These are phyloP conservation scores for Penaeus indicus DNA, from an alignment of 1,140 invertebrate genomes.

Conservation along the genomic window DNA sequence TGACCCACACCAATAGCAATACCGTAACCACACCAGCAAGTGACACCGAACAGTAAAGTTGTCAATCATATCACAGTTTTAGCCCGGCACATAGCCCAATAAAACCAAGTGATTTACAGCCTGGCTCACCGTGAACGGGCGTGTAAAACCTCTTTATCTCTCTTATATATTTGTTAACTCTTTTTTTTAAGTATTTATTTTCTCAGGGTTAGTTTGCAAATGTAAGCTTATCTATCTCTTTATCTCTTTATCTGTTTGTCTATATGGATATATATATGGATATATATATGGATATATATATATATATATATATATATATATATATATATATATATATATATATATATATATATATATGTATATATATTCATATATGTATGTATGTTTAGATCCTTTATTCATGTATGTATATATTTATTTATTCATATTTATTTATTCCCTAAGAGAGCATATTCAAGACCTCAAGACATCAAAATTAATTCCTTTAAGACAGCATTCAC, in stretches of 20 bases:
- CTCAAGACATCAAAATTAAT: too few species aligned
- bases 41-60: too few species aligned
- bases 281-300: conserved; percentile 29
- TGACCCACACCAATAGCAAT: not conserved
- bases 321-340: not conserved
- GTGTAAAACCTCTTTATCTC: too few species aligned
- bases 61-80: too few species aligned
- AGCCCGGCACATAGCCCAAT: too few species aligned
- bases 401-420: not conserved
- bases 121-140: too few species aligned
- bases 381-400: not conserved
- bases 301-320: conserved; percentile 22
- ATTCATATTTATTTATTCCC: not conserved
- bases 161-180: too few species aligned
- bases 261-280: conserved; percentile 28
- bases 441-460: too few species aligned
- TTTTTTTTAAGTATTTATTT: too few species aligned
- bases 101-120: too few species aligned
- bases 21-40: too few species aligned
- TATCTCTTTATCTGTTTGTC: conserved; percentile 38
- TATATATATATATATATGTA: not conserved
- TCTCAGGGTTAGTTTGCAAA: not conserved
- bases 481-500: too few species aligned
- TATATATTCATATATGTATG: not conserved
- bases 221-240: conserved; percentile 14